phyloP scores from a whole-genome alignment of 2,888 invertebrate species.

The Apodemia mormo region DNA sequence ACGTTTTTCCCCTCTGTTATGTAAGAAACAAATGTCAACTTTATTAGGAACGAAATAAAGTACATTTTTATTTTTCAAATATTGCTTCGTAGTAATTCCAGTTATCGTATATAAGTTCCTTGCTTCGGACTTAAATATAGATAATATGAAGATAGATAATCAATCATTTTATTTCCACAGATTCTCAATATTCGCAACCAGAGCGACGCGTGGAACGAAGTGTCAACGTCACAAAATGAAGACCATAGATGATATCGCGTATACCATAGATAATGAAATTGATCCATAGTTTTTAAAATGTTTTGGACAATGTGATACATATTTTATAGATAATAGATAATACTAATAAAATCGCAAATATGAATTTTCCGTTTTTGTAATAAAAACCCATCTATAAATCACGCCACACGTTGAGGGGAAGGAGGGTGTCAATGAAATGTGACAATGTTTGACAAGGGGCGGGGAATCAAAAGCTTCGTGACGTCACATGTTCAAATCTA shows the following conservation, averaged over 20 bases:
- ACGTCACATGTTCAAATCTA: no score
- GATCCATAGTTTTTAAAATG: constrained; percentile 37
- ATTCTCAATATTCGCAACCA: constrained; percentile 46
- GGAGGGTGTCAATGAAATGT: no score
- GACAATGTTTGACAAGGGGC: no score
- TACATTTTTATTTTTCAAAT: no score
- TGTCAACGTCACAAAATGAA: constrained; percentile 53
- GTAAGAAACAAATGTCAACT: no score
- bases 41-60: no score
- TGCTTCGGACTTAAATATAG: constrained; percentile 45
- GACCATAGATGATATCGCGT: constrained; percentile 28
- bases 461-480: no score
- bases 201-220: constrained; percentile 58
- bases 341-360: constrained; percentile 20
- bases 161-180: constrained; percentile 29
- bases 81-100: no score
- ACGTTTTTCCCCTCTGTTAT: no score
- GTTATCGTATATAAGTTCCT: no score
- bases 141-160: no score
- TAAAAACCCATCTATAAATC: background rate
- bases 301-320: constrained; percentile 53
- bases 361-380: constrained; percentile 1
- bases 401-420: no score
- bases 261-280: constrained; percentile 32
- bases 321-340: constrained; percentile 22